Conservation (phyloP, 37 sponge, comb jelly and placozoan genomes). For the Halisarca cf. caerulea region DNA sequence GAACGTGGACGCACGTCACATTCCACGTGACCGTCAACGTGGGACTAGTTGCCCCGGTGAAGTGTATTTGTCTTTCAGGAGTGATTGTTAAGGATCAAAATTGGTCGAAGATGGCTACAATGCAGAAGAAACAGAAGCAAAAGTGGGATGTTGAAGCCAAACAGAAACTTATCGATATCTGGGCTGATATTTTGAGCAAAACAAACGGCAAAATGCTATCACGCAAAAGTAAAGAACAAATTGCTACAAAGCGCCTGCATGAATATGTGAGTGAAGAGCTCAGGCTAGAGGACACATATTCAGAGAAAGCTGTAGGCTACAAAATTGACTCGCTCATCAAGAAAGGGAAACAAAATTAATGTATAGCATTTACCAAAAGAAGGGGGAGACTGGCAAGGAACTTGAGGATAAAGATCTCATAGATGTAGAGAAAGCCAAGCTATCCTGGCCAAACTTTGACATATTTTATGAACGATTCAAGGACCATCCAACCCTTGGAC, state of each 20-base stretch:
- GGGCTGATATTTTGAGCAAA: not conserved
- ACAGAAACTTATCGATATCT: not conserved
- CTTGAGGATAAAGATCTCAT: not conserved
- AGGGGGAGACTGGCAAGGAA: not conserved
- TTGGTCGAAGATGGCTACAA: not conserved
- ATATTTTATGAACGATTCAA: constrained; percentile 2
- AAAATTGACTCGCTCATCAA: not conserved
- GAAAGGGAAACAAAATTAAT: not conserved
- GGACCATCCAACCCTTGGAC: constrained; percentile 2
- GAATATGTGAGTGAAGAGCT: not conserved
- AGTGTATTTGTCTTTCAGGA: not conserved
- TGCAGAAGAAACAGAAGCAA: not conserved
- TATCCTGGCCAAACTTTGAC: not conserved
- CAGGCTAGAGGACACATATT: not conserved
- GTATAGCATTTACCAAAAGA: constrained; percentile 6
- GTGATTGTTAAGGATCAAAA: no score
- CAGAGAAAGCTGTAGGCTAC: not conserved
- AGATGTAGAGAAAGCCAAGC: not conserved
- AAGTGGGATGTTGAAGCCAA: not conserved
- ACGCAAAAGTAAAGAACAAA: not conserved
- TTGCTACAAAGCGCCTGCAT: not conserved
- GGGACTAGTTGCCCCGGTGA: not conserved
- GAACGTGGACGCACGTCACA: not conserved
- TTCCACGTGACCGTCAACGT: not conserved
- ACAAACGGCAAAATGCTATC: not conserved